Evolutionary conservation across 2,888 invertebrate species (phyloP).

Genomic region (Tortricodes alternella): DNA sequence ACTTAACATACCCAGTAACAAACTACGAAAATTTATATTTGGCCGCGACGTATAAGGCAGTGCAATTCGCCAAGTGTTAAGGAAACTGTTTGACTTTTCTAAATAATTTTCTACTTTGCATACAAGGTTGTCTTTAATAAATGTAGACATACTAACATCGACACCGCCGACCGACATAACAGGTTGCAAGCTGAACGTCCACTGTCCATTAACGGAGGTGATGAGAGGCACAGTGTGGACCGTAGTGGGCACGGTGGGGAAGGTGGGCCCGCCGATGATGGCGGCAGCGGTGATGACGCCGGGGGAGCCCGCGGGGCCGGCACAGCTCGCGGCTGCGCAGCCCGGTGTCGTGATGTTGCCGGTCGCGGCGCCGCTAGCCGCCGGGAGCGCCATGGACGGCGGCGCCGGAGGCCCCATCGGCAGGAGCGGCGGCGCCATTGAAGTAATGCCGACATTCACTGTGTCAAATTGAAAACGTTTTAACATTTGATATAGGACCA

Average conservation of each 20-base stretch:
- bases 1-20: no score
- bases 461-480: neutral
- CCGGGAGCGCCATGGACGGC: slow-evolving; percentile 19
- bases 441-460: slow-evolving; percentile 41
- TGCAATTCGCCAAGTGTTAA: no score
- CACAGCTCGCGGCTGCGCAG: slow-evolving; percentile 19
- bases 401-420: slow-evolving; percentile 32
- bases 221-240: slow-evolving; percentile 72
- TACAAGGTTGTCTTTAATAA: no score
- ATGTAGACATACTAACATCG: slow-evolving; percentile 69
- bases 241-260: slow-evolving; percentile 52
- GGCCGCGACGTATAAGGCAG: no score
- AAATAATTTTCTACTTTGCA: no score
- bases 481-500: neutral
- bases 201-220: slow-evolving; percentile 74
- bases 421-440: slow-evolving; percentile 50
- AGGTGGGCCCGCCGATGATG: slow-evolving; percentile 33
- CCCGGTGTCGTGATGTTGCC: no score
- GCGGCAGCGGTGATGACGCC: slow-evolving; percentile 22
- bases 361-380: slow-evolving; percentile 24
- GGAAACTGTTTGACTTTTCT: no score
- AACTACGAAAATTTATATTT: no score
- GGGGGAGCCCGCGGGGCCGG: slow-evolving; percentile 14
- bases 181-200: slow-evolving; percentile 75
- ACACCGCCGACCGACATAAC: slow-evolving; percentile 72